Evolutionary conservation across 2,797 vertebrate species (phyloP), one percentile per base, ranked within the genome.

Genomic region (Syngnathus acus): DNA sequence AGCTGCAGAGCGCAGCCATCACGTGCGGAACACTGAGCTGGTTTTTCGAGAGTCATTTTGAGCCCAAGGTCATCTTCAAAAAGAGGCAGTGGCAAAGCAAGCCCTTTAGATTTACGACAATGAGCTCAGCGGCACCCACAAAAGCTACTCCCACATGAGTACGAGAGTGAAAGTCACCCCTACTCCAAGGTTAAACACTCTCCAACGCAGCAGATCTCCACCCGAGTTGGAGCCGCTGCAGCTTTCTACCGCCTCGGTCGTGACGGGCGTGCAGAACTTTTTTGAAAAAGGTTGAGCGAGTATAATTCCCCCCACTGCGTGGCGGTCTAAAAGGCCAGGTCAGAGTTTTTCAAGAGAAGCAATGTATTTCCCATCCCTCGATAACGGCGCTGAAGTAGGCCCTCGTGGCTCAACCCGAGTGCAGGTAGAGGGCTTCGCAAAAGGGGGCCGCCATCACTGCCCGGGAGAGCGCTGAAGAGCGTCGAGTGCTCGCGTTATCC

Each of bases 301-400:
- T 85, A 85, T 91, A 91, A 90, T 90, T 82, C 81, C 74, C 86
- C 86, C 84, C 79, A 72, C 60, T 63, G 84, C 80, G 68, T 80
- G 71, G 80, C 68, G 69, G 85, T 80, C 87, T 91, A 89, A 91
- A 90, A 89, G 86, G 87, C 82, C 78, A 82, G 86, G 89, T 90
- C 89, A 89, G 78, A 82, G 86, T 88, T 89, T 32, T 90, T 88
- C 85, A 84, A 85, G 83, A 87, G 82, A 85, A 75, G 81, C 80
- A 70, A 82, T 82, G 79, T 80, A 77, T 87, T 88, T 88, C 82
- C 82, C 78, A 80, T 86, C 85, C 82, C 80, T 65, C 74, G 78
- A 78, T 86, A 83, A 86, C 80, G 75, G 73, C 54, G 23, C 68
- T 87, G 86, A 87, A 90, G 89, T 87, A 82, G 87, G 84, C 79